Evolutionary conservation across 2,888 invertebrate genomes (phyloP).

Genomic region (Drosophila flavopinicola): DNA sequence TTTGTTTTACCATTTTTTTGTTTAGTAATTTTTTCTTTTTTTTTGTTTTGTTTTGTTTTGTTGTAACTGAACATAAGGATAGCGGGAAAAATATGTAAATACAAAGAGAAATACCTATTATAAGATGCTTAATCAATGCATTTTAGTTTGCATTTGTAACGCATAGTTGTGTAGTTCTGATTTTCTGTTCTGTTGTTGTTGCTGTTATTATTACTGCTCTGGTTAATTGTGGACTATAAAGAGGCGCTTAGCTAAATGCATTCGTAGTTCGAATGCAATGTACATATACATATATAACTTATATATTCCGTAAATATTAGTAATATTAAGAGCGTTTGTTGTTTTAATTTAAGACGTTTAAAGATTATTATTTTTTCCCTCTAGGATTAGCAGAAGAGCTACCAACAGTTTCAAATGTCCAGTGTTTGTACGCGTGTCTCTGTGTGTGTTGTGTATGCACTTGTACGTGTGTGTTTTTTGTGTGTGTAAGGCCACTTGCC

Average conservation of each 20-base stretch:
- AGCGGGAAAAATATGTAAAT: constrained; percentile 71
- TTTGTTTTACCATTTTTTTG: constrained; percentile 74
- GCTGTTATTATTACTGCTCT: constrained; percentile 29
- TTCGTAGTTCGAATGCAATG: constrained; percentile 55
- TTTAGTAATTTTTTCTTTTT: constrained; percentile 50
- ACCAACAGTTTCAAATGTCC: constrained; percentile 44
- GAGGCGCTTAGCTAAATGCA: constrained; percentile 61
- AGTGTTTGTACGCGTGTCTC: constrained; percentile 19
- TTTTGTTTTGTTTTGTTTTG: constrained; percentile 54
- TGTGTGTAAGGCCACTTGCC: constrained; percentile 28
- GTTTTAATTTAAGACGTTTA: constrained; percentile 50
- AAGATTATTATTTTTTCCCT: constrained; percentile 31
- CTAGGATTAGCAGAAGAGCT: constrained; percentile 48
- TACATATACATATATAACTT: constrained; percentile 48
- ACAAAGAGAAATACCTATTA: constrained; percentile 64
- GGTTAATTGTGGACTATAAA: constrained; percentile 57
- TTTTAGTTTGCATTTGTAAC: constrained; percentile 38
- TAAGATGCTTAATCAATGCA: constrained; percentile 48
- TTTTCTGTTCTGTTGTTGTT: constrained; percentile 44
- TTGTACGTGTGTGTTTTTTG: constrained; percentile 3
- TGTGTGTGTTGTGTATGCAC: not conserved
- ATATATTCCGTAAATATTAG: constrained; percentile 75
- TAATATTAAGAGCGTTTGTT: constrained; percentile 72
- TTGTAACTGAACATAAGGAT: constrained; percentile 75
- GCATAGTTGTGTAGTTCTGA: constrained; percentile 44